phyloP scores from a whole-genome alignment of 2,888 invertebrate species.

The Branchipolynoe longqiensis region DNA sequence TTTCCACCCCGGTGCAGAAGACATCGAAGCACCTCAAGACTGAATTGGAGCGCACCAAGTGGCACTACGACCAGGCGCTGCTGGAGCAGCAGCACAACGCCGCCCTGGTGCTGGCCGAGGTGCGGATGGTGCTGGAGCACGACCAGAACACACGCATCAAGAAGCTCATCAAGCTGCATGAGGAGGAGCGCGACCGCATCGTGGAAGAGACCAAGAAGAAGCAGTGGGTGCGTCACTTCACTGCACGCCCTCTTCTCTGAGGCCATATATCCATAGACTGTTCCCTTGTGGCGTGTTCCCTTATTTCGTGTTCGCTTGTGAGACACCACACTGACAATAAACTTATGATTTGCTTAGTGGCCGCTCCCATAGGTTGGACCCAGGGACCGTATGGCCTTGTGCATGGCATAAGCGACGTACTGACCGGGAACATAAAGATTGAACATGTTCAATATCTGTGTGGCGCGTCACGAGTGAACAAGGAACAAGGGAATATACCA shows the following conservation, averaged over 20 bases:
- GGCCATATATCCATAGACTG: neutral
- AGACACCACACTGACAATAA: no score
- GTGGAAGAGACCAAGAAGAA: slow-evolving; percentile 91
- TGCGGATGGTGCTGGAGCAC: slow-evolving; percentile 85
- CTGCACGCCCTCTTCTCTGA: no score
- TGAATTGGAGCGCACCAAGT: slow-evolving; percentile 88
- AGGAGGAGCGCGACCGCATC: slow-evolving; percentile 86
- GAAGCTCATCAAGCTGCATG: slow-evolving; percentile 85
- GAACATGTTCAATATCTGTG: no score
- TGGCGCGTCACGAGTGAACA: no score
- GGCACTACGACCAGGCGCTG: slow-evolving; percentile 89
- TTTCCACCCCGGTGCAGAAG: no score
- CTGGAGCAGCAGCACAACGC: slow-evolving; percentile 88
- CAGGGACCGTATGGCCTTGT: no score
- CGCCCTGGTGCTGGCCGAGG: slow-evolving; percentile 87
- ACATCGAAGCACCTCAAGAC: slow-evolving; percentile 85
- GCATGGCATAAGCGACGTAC: no score
- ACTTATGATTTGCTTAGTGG: no score
- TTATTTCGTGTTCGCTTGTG: no score
- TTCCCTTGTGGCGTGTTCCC: neutral
- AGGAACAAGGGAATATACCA: no score
- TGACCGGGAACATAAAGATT: no score
- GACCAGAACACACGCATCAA: slow-evolving; percentile 87
- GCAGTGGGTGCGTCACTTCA: slow-evolving; percentile 86
- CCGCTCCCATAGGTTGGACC: no score